Percentiles rank a stretch among this genome's conserved stretches.
phyloP scores from a whole-genome alignment of 2,888 invertebrate genomes.

The Tachystola acroxantha region DNA sequence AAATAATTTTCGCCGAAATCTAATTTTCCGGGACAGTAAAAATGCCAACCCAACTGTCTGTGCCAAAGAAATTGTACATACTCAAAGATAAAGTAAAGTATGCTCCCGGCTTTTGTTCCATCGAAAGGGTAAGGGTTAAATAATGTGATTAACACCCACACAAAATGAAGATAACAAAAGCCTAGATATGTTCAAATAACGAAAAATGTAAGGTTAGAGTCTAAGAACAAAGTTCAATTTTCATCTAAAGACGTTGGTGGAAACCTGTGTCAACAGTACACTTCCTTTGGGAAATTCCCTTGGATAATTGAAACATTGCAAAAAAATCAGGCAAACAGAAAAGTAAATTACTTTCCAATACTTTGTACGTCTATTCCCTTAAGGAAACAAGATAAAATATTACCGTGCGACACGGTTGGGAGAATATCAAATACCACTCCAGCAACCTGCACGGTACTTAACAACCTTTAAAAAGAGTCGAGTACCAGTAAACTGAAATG shows the following conservation, averaged over 20 bases:
- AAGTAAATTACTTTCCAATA: conserved; percentile 32
- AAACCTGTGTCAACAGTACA: conserved; percentile 1
- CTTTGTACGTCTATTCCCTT: conserved; percentile 20
- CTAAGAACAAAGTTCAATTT: neutral
- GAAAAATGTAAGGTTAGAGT: neutral
- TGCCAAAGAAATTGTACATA: neutral
- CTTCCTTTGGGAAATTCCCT: conserved; percentile 6
- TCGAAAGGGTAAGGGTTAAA: conserved; percentile 19
- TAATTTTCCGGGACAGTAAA: neutral
- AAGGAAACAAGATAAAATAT: conserved; percentile 16
- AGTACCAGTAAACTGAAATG: too few relatives aligned
- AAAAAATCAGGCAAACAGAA: conserved; percentile 22
- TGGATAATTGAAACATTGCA: conserved; percentile 22
- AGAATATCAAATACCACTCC: conserved; percentile 9
- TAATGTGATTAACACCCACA: conserved; percentile 17
- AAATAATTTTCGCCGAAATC: neutral
- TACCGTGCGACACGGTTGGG: conserved; percentile 7
- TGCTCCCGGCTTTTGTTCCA: conserved; percentile 18
- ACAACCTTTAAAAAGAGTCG: neutral
- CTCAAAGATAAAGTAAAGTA: conserved; percentile 2
- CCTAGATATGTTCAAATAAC: neutral
- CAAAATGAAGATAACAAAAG: conserved; percentile 14
- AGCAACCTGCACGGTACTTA: conserved; percentile 4
- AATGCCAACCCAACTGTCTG: neutral
- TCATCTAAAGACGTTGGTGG: neutral